phyloP scores from a whole-genome alignment of 2,888 invertebrate species.

The Hypolimnas misippus region DNA sequence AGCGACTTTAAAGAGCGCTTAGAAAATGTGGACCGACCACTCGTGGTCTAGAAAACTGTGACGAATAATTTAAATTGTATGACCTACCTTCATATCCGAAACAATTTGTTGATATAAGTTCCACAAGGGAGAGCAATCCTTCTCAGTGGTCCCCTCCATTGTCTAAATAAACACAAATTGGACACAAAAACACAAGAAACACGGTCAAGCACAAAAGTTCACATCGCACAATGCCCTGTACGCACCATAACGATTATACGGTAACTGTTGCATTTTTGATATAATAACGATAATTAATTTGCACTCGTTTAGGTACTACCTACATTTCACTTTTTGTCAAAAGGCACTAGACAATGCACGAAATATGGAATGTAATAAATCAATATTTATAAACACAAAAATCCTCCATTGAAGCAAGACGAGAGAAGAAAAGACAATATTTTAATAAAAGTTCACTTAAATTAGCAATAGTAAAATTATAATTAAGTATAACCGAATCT shows the following conservation, averaged over 20 bases:
- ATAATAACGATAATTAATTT: slow-evolving; percentile 42
- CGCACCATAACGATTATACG: slow-evolving; percentile 60
- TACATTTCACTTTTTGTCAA: slow-evolving; percentile 71
- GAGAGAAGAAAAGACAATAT: slow-evolving; percentile 50
- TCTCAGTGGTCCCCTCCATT: slow-evolving; percentile 89
- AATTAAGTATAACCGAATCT: slow-evolving; percentile 24
- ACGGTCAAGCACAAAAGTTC: slow-evolving; percentile 62
- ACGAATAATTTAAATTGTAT: slow-evolving; percentile 43
- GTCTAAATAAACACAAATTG: slow-evolving; percentile 68
- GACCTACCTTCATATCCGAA: slow-evolving; percentile 97
- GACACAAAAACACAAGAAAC: slow-evolving; percentile 59
- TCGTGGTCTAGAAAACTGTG: slow-evolving; percentile 45
- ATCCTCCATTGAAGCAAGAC: slow-evolving; percentile 63
- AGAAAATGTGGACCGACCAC: slow-evolving; percentile 54
- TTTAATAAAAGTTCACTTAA: slow-evolving; percentile 35
- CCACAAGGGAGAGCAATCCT: slow-evolving; percentile 95
- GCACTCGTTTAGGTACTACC: slow-evolving; percentile 54
- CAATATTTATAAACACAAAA: slow-evolving; percentile 83
- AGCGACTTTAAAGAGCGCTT: slow-evolving; percentile 61
- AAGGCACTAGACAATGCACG: slow-evolving; percentile 57
- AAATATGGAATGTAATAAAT: slow-evolving; percentile 71
- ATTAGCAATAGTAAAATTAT: slow-evolving; percentile 28
- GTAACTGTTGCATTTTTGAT: slow-evolving; percentile 73
- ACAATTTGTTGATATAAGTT: slow-evolving; percentile 97
- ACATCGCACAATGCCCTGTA: slow-evolving; percentile 53